phyloP scores from a whole-genome alignment of 37 sponge, comb jelly and placozoan species.

The Cliona cf. orientalis region DNA sequence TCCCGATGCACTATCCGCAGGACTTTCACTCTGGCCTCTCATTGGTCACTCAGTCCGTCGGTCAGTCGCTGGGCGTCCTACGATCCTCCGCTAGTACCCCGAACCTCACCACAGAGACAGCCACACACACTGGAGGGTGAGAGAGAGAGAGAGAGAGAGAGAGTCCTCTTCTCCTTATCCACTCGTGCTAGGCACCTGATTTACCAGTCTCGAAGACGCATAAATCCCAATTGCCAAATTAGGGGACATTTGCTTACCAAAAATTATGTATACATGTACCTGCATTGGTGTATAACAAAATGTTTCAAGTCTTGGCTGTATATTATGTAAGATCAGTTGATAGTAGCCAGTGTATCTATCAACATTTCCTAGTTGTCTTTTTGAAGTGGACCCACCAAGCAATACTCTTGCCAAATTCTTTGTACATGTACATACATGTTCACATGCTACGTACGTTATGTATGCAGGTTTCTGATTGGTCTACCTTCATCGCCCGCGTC shows the following conservation, averaged over 20 bases:
- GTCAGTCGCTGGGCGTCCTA: constrained; percentile 24
- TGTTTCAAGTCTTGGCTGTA: not conserved
- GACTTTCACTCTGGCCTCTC: not conserved
- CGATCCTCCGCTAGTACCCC: constrained; percentile 12
- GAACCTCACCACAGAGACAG: not conserved
- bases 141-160: not conserved
- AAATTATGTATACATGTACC: too few species aligned
- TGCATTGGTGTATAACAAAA: not conserved
- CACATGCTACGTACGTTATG: not conserved
- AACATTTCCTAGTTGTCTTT: too few species aligned
- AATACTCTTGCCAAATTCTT: not conserved
- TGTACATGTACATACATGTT: not conserved
- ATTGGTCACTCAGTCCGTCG: constrained; percentile 4
- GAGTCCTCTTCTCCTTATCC: too few species aligned
- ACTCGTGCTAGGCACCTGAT: too few species aligned
- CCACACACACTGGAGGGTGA: constrained; percentile 30
- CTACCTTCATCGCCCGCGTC: too few species aligned
- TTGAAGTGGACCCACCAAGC: not conserved
- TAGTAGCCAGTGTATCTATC: too few species aligned
- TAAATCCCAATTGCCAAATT: too few species aligned
- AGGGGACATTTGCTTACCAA: too few species aligned
- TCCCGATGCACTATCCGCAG: constrained; percentile 41
- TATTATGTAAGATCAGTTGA: too few species aligned
- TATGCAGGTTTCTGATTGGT: constrained; percentile 46
- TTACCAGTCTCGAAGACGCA: too few species aligned